Evolutionary conservation across 2,113 vertebrate genomes (phyloP), one percentile per base, ranked within the genome.

Genomic region (Gobiocypris rarus): DNA sequence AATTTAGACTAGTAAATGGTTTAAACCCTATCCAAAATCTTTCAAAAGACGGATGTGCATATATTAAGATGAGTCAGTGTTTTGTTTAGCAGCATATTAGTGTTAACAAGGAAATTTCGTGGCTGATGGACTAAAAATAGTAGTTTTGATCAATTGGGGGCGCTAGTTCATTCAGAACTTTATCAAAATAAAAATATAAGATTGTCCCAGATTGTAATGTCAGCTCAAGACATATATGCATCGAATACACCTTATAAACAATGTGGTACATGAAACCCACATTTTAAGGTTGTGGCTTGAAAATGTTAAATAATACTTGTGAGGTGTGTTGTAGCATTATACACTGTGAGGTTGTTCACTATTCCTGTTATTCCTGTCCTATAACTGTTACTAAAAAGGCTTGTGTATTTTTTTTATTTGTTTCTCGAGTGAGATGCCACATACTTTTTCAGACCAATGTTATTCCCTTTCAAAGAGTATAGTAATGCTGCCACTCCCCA

Each of bases 111-210:
- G 34, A 41, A 41, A 69, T n/a, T 41, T 41, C 65, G 22, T 19
- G 5, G 28, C 34, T 19, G 15, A 38, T 67, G 31, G 31, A 67
- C 31, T 14, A 50, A 67, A 17, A 67, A 38, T 31, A 2, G 8
- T 67, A 34, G 43, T 43, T 11, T 19, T 41, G 61, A 76, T 80
- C 84, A 82, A 24, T 31, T 54, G 61, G 87, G 50, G 81, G 82
- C 82, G 87, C 87, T 70, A 87, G 52, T 86, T 83, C 71, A 63
- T 85, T 74, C 54, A 38, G 17, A 58, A 80, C 75, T 43, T 67
- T 24, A 10, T 34, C n/a, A n/a, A n/a, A 5, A 34, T 34, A 34
- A 34, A 34, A 34, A 34, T 3, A 34, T 34, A 34, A 34, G 34
- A 34, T 34, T 34, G 71, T 54, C 48, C 17, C 24, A 4, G 31